Conservation (phyloP, 2,113 vertebrate species). For the Cochlearius cochlearius region DNA sequence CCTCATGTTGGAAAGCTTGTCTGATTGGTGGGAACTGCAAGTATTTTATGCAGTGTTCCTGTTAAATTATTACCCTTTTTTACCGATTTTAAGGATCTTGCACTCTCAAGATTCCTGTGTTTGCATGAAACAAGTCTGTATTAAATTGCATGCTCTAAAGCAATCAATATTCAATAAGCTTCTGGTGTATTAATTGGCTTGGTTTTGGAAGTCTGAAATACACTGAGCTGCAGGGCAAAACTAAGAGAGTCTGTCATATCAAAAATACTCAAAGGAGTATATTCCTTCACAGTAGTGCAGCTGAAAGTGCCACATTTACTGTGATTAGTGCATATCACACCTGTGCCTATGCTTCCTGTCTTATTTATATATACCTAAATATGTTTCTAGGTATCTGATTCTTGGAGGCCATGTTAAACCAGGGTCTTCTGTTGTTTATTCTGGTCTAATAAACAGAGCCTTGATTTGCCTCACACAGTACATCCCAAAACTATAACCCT, state of each 20-base stretch:
- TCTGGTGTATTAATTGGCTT: slow-evolving; percentile 16
- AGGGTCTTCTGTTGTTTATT: background rate
- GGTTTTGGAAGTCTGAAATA: background rate
- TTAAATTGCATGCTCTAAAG: background rate
- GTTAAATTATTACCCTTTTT: background rate
- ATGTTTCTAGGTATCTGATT: background rate
- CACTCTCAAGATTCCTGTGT: background rate
- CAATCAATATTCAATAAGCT: background rate
- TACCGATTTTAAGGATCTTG: background rate
- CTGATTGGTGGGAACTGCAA: background rate
- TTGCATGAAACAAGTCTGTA: background rate
- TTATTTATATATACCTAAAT: background rate
- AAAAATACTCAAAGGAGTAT: background rate
- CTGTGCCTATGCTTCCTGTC: background rate
- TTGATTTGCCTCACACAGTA: background rate
- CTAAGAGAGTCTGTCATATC: background rate
- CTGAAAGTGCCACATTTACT: background rate
- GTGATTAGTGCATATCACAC: background rate
- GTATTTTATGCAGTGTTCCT: background rate
- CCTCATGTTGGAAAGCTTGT: background rate
- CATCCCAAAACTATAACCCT: background rate
- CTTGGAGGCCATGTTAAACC: background rate
- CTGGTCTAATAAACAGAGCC: background rate
- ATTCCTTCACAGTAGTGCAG: background rate
- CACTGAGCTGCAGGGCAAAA: slow-evolving; percentile 11